Evolutionary conservation across 2,797 vertebrate genomes (phyloP).

Genomic region (Mormyrops boulengeri): DNA sequence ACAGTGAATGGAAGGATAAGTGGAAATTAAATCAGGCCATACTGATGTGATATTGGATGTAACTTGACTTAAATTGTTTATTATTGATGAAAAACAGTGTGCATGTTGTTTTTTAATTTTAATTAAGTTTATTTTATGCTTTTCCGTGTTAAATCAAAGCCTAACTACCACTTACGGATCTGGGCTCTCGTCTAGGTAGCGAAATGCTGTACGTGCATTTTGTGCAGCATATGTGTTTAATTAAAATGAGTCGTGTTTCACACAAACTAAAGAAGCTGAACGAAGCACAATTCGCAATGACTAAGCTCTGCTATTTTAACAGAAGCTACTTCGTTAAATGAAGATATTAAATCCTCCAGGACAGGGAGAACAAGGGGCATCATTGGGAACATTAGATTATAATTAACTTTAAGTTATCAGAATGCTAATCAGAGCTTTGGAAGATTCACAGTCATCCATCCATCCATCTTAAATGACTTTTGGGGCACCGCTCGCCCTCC

Average conservation of each 20-base stretch:
- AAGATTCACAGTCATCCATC: background rate
- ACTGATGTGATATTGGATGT: background rate
- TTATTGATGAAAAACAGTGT: background rate
- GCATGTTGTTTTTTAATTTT: background rate
- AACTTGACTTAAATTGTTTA: background rate
- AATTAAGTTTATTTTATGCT: background rate
- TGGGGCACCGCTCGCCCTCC: background rate
- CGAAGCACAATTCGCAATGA: slow-evolving; percentile 4
- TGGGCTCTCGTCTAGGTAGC: background rate
- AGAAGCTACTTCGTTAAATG: background rate
- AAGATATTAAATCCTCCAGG: slow-evolving; percentile 5
- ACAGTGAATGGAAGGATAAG: background rate
- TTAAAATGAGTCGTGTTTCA: slow-evolving; percentile 8
- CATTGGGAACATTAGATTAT: slow-evolving; percentile 7
- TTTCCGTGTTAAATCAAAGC: background rate
- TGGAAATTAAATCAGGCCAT: background rate
- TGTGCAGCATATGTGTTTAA: background rate
- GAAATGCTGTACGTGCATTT: background rate
- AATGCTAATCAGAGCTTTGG: background rate
- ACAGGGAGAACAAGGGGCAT: background rate
- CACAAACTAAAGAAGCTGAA: background rate
- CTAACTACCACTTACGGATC: background rate
- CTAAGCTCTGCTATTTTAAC: slow-evolving; percentile 1
- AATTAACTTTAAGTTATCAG: slow-evolving; percentile 6
- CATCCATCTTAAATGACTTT: slow-evolving; percentile 1